A percentile compares a stretch with the other conserved stretches of the same genome.
phyloP scores from a whole-genome alignment of 2,113 vertebrate species.

The Ranitomeya imitator region DNA sequence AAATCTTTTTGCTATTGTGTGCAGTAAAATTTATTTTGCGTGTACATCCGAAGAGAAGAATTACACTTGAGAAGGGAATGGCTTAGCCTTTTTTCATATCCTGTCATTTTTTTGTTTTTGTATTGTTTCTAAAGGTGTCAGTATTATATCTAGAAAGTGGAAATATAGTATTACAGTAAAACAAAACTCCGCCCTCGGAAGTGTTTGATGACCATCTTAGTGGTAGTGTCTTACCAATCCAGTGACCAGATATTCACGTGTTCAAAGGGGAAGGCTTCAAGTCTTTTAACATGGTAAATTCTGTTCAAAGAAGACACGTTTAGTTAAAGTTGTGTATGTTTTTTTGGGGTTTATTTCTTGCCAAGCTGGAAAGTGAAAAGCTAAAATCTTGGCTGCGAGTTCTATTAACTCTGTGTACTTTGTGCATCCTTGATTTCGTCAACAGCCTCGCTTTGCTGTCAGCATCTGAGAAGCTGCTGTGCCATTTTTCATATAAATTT shows the following conservation, averaged over 20 bases:
- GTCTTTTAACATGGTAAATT: background rate
- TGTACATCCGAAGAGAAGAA: background rate
- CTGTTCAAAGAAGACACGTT: background rate
- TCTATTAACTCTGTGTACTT: background rate
- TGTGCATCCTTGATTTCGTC: background rate
- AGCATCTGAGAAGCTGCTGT: background rate
- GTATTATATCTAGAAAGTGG: background rate
- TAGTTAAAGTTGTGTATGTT: background rate
- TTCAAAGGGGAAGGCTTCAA: background rate
- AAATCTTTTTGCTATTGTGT: constrained; percentile 58
- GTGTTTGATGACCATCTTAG: background rate
- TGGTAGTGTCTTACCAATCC: background rate
- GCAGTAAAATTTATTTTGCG: constrained; percentile 46
- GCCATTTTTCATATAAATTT: background rate
- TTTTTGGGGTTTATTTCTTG: background rate
- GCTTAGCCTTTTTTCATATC: background rate
- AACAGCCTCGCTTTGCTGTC: background rate
- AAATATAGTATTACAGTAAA: background rate
- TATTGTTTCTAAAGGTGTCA: background rate
- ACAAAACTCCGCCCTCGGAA: background rate
- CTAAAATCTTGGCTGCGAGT: background rate
- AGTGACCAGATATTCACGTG: background rate
- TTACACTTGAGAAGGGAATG: background rate
- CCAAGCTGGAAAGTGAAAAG: background rate
- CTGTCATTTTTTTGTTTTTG: background rate